Conservation (phyloP, 2,888 invertebrate species). For the Drosophila nigricruria region DNA sequence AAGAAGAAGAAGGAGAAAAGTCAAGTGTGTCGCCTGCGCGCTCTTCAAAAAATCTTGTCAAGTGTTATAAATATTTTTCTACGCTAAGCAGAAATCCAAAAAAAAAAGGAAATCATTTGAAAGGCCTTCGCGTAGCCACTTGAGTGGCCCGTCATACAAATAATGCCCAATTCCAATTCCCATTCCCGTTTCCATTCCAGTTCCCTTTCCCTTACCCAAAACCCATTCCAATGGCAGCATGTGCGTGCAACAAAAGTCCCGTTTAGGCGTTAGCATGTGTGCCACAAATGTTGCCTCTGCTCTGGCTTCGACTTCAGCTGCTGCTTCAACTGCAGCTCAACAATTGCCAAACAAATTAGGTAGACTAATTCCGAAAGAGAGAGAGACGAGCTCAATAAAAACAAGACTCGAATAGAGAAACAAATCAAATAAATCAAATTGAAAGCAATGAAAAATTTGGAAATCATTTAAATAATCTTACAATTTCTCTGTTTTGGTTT, state of each 20-base stretch:
- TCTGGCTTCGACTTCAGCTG: background rate
- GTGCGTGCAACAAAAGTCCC: conserved; percentile 29
- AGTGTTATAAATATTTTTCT: conserved; percentile 78
- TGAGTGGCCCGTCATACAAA: conserved; percentile 47
- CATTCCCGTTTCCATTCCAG: background rate
- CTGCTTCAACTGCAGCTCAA: conserved; percentile 45
- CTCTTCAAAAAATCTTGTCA: conserved; percentile 72
- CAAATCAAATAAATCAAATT: conserved; percentile 61
- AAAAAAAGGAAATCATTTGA: conserved; percentile 59
- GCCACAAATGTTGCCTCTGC: conserved; percentile 71
- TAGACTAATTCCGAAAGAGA: conserved; percentile 54
- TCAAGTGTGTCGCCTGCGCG: conserved; percentile 55
- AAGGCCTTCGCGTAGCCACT: conserved; percentile 63
- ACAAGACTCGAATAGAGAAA: conserved; percentile 21
- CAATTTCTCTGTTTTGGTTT: conserved; percentile 3
- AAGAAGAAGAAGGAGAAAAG: conserved; percentile 20
- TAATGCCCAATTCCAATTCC: conserved; percentile 6
- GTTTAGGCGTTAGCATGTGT: conserved; percentile 59
- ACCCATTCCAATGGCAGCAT: conserved; percentile 35
- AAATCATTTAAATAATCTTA: conserved; percentile 23
- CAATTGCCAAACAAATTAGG: conserved; percentile 57
- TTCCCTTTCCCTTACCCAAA: conserved; percentile 17
- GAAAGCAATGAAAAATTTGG: conserved; percentile 47
- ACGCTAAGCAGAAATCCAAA: conserved; percentile 36
- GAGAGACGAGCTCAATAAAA: conserved; percentile 46